A percentile compares a stretch with the other conserved stretches of the same genome.
Evolutionary conservation across 2,888 invertebrate genomes (phyloP).

Genomic region (Synanthedon myopaeformis): DNA sequence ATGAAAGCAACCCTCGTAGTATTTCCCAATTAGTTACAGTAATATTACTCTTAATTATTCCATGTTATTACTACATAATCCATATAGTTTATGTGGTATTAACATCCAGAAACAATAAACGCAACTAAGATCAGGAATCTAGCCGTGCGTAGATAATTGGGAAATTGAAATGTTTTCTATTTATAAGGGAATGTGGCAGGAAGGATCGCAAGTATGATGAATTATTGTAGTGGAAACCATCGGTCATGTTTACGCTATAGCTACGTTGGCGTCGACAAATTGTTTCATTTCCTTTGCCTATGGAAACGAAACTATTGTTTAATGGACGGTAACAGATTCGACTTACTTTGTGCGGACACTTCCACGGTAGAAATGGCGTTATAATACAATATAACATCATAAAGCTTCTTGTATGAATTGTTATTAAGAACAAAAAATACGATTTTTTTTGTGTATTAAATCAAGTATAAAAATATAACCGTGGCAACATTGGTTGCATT

Average conservation of each 20-base stretch:
- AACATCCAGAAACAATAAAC: not conserved
- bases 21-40: too few species aligned
- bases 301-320: slow-evolving; percentile 10
- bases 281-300: slow-evolving; percentile 9
- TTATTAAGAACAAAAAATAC: too few species aligned
- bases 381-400: not conserved
- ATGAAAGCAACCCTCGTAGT: too few species aligned
- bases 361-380: not conserved
- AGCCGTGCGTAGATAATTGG: not conserved
- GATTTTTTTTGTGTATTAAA: too few species aligned
- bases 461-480: too few species aligned
- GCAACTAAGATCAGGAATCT: not conserved
- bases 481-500: too few species aligned
- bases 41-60: too few species aligned
- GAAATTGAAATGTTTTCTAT: not conserved
- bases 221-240: slow-evolving; percentile 23
- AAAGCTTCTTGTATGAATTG: too few species aligned
- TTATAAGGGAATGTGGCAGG: not conserved
- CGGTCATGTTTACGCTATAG: slow-evolving; percentile 15
- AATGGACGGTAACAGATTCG: slow-evolving; percentile 8
- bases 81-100: too few species aligned
- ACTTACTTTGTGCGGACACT: not conserved
- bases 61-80: too few species aligned
- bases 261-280: slow-evolving; percentile 9
- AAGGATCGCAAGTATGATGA: slow-evolving; percentile 15